Percentiles rank a stretch among this genome's conserved stretches.
Conservation (phyloP, 2,888 invertebrate species). For the Heteropelma amictum region DNA sequence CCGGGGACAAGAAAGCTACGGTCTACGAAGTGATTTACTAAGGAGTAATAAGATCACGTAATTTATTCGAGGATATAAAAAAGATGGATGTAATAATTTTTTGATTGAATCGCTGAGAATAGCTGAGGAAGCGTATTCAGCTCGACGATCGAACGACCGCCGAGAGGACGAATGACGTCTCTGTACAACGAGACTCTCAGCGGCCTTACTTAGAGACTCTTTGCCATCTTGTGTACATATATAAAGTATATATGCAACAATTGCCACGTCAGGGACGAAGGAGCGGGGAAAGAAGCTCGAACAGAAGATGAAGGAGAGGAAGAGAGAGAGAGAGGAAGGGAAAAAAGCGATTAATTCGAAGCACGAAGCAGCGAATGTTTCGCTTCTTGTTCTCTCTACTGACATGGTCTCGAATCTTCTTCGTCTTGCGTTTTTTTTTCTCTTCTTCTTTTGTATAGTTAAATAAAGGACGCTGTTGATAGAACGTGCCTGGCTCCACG, state of each 20-base stretch:
- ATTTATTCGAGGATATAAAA: background rate
- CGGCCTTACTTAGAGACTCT: slow-evolving; percentile 53
- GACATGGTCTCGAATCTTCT: slow-evolving; percentile 10
- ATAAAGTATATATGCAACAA: slow-evolving; percentile 34
- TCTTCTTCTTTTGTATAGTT: slow-evolving; percentile 52
- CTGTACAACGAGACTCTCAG: slow-evolving; percentile 35
- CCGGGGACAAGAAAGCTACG: slow-evolving; percentile 98
- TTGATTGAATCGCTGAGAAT: slow-evolving; percentile 8
- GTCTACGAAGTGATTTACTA: slow-evolving; percentile 97
- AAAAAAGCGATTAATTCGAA: background rate
- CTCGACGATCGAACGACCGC: background rate
- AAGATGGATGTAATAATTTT: slow-evolving; percentile 50
- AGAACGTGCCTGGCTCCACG: slow-evolving; percentile 58
- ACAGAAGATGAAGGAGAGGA: background rate
- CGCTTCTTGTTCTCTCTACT: background rate
- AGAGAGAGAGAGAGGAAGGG: background rate
- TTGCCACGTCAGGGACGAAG: slow-evolving; percentile 31
- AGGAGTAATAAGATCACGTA: background rate
- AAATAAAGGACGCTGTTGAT: slow-evolving; percentile 63
- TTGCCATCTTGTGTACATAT: slow-evolving; percentile 49
- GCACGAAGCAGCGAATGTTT: slow-evolving; percentile 27
- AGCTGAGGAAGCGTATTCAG: background rate
- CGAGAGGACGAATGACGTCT: slow-evolving; percentile 9
- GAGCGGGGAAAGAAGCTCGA: background rate
- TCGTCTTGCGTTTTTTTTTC: slow-evolving; percentile 64